Conservation (phyloP, 2,797 vertebrate species). For the Sitta carolinensis region DNA sequence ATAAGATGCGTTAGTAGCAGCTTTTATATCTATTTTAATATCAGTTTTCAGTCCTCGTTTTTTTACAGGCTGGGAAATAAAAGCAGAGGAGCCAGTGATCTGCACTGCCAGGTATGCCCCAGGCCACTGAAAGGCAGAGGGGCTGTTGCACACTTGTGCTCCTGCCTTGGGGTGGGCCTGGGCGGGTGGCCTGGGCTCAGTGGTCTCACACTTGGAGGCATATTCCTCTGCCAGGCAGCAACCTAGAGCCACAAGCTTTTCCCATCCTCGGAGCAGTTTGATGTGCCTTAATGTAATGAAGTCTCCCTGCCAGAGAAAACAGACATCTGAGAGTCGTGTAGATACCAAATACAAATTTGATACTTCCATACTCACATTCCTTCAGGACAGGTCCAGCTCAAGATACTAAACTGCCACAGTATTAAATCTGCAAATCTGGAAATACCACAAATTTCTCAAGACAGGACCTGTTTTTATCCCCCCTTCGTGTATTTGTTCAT, state of each 20-base stretch:
- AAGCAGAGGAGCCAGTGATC: background rate
- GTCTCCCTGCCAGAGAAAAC: background rate
- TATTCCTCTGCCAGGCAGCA: background rate
- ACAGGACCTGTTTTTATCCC: background rate
- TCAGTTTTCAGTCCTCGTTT: background rate
- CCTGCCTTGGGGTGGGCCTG: background rate
- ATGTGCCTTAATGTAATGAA: background rate
- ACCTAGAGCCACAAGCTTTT: background rate
- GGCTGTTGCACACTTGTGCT: background rate
- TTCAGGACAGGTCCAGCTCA: background rate
- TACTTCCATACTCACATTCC: background rate
- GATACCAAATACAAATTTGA: background rate
- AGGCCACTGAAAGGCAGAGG: background rate
- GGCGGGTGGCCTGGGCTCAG: background rate
- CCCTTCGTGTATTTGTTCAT: background rate
- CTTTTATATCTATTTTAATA: background rate
- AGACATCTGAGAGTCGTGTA: background rate
- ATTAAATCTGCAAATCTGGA: background rate
- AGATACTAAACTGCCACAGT: background rate
- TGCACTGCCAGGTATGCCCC: background rate
- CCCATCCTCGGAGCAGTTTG: background rate
- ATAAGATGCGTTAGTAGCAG: background rate
- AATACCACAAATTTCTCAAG: background rate
- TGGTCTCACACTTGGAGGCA: background rate
- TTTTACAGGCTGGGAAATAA: background rate